phyloP scores from a whole-genome alignment of 2,113 vertebrate species.

The Ctenomys sociabilis region DNA sequence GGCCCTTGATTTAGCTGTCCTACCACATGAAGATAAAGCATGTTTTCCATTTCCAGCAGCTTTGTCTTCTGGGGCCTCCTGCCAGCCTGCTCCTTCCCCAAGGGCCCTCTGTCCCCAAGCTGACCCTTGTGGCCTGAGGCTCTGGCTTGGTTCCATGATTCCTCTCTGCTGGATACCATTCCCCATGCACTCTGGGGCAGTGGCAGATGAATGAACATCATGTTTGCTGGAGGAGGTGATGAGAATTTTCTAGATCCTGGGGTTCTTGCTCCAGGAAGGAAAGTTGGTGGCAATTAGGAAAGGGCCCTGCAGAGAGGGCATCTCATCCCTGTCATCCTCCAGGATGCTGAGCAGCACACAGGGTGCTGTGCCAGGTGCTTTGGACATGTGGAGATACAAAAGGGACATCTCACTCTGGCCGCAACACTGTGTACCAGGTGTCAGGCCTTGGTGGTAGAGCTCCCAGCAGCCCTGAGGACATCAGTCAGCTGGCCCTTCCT shows the following conservation, averaged over 20 bases:
- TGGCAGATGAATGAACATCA: background rate
- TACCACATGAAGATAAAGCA: background rate
- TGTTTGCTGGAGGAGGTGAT: background rate
- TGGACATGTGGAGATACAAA: background rate
- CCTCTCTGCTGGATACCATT: background rate
- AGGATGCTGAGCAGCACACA: background rate
- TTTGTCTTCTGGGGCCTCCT: background rate
- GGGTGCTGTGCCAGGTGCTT: background rate
- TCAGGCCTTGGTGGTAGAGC: background rate
- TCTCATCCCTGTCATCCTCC: background rate
- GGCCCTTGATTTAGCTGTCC: background rate
- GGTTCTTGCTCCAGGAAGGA: background rate
- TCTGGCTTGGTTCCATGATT: background rate
- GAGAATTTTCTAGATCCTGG: background rate
- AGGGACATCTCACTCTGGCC: background rate
- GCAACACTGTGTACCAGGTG: background rate
- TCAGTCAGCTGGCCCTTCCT: fast-evolving
- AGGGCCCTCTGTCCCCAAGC: background rate
- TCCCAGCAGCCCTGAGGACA: background rate
- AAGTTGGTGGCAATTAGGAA: background rate
- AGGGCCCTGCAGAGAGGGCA: background rate
- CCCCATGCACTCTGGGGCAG: background rate
- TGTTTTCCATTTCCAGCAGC: background rate
- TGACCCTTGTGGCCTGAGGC: background rate
- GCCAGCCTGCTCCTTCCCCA: background rate